Evolutionary conservation across 1,140 invertebrate species (phyloP).

Genomic region (Potamilus streckersoni): DNA sequence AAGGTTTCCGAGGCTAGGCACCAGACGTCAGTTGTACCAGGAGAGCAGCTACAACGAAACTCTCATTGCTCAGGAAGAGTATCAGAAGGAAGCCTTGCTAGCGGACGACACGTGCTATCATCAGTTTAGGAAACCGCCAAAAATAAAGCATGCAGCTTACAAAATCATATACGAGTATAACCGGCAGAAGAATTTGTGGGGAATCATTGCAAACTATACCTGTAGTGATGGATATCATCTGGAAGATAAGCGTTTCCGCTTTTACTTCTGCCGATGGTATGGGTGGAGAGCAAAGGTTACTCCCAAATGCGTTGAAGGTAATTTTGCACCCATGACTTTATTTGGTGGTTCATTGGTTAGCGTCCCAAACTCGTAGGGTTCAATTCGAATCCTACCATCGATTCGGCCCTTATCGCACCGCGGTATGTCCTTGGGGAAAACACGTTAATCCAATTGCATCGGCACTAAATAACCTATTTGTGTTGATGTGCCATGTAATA

Average conservation of each 20-base stretch:
- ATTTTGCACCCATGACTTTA: too few relatives aligned
- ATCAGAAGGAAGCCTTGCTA: not conserved
- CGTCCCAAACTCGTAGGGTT: too few relatives aligned
- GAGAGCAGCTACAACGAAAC: not conserved
- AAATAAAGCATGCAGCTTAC: not conserved
- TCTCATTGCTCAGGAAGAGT: not conserved
- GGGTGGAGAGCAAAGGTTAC: constrained; percentile 3
- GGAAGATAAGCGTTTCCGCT: not conserved
- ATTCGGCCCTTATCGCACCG: too few relatives aligned
- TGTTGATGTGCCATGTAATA: too few relatives aligned
- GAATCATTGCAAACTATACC: constrained; percentile 15
- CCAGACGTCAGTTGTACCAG: constrained; percentile 2
- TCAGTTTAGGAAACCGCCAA: constrained; percentile 12
- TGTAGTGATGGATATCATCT: constrained; percentile 1
- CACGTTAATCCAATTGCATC: too few relatives aligned
- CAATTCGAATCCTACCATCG: too few relatives aligned
- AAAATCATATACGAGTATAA: constrained; percentile 12
- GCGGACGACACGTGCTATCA: constrained; percentile 14
- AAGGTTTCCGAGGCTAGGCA: not conserved
- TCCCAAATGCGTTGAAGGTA: constrained; percentile 7
- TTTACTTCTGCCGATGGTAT: constrained; percentile 15
- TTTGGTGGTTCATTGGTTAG: too few relatives aligned
- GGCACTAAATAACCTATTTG: too few relatives aligned
- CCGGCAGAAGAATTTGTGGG: not conserved
- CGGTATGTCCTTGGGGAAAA: too few relatives aligned